Evolutionary conservation across 2,888 invertebrate genomes (phyloP).

Genomic region (Crossocerus cetratus): DNA sequence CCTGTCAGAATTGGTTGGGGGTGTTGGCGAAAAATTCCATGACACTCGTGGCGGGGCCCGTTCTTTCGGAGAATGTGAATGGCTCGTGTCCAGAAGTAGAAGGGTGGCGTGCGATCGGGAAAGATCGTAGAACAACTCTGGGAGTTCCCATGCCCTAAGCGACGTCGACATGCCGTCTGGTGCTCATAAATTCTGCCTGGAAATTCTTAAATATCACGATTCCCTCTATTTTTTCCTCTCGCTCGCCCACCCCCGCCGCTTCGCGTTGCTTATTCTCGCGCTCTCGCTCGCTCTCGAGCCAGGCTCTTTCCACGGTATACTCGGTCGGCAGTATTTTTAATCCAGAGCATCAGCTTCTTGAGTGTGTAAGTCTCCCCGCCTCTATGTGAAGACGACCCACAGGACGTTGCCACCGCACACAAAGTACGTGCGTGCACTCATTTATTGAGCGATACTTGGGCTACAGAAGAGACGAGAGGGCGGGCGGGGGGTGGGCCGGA

Average conservation of each 20-base stretch:
- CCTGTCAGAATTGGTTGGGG: too few relatives aligned
- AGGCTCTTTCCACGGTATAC: not conserved
- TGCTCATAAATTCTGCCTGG: constrained; percentile 52
- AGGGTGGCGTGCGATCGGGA: not conserved
- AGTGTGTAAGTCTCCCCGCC: too few relatives aligned
- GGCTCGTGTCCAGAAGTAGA: too few relatives aligned
- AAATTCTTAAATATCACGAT: constrained; percentile 59
- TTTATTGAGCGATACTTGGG: too few relatives aligned
- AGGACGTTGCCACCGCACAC: constrained; percentile 55
- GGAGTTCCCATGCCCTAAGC: constrained; percentile 17
- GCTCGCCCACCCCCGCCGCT: not conserved
- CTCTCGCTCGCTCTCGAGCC: not conserved
- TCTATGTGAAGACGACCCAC: constrained; percentile 19
- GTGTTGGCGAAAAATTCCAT: too few relatives aligned
- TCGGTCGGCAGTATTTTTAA: constrained; percentile 33
- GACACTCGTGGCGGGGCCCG: too few relatives aligned
- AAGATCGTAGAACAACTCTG: not conserved
- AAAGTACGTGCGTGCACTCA: constrained; percentile 33
- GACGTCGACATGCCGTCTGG: constrained; percentile 49
- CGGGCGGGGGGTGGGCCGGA: not conserved
- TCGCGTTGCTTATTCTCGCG: not conserved
- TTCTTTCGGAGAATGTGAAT: too few relatives aligned
- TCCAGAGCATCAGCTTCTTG: constrained; percentile 14
- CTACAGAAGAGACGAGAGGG: not conserved
- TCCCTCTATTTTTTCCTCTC: constrained; percentile 11